phyloP scores from a whole-genome alignment of 2,113 vertebrate genomes.

The Bambusicola thoracicus region DNA sequence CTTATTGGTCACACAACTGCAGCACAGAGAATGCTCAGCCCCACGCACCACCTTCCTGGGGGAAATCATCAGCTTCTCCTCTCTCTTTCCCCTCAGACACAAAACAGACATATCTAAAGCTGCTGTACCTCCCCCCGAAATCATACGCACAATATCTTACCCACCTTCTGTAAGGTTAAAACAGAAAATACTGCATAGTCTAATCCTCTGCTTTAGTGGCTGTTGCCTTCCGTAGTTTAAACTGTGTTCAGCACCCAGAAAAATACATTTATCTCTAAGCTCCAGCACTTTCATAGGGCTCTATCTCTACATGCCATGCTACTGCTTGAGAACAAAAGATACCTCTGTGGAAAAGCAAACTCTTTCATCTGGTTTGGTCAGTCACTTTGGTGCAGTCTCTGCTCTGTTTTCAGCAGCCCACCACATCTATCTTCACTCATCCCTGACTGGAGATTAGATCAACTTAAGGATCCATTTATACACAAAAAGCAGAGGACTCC shows the following conservation, averaged over 20 bases:
- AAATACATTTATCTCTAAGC: slow-evolving; percentile 30
- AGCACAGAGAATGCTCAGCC: neutral
- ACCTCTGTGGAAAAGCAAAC: neutral
- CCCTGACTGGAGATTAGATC: neutral
- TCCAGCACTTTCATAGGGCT: neutral
- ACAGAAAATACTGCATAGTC: neutral
- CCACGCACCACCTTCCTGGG: neutral
- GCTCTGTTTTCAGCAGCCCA: neutral
- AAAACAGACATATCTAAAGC: neutral
- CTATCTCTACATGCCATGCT: slow-evolving; percentile 37
- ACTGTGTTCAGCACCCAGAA: neutral
- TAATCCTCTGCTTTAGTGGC: neutral
- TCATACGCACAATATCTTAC: neutral
- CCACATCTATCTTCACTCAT: neutral
- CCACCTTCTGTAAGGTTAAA: rapidly evolving
- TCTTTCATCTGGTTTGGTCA: neutral
- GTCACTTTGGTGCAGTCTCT: neutral
- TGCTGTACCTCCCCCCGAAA: neutral
- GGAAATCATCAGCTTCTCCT: neutral
- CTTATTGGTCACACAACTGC: neutral
- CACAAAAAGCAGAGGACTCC: neutral
- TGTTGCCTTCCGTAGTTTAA: neutral
- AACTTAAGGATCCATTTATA: neutral
- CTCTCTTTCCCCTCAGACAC: rapidly evolving
- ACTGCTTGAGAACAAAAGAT: slow-evolving; percentile 1